Evolutionary conservation across 2,797 vertebrate genomes (phyloP), one percentile per base, ranked within the genome.

Genomic region (Catamblyrhynchus diadema): DNA sequence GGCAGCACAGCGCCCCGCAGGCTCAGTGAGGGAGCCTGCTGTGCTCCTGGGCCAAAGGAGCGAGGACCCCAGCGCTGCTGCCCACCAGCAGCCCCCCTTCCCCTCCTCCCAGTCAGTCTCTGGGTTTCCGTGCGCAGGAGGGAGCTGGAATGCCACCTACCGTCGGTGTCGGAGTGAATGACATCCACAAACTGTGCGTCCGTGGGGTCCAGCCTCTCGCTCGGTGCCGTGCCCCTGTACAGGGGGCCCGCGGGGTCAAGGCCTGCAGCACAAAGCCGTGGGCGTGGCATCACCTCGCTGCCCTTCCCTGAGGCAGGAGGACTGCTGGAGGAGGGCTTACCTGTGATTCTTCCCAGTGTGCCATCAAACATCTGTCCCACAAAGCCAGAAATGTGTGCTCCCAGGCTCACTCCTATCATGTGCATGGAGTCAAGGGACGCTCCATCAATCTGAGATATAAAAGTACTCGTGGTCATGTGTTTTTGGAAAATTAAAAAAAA

Each of bases 121-220:
- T 25, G 5, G 13, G 32, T 30, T 42, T 48, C 48, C 5, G 12
- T 8, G 19, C 6, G 2, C 3, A 10, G 70, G 33, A 6, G 11
- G 50, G 77, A n/a, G 79, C 13, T 9, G 59, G 48, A 33, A 5
- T 6, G 66, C 10, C 42, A 30, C 72, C 72, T 98, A 99, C 99
- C 98, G 77, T 99, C 94, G 39, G 98, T 98, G 97, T 99, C 99
- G 1, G 99, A 99, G 97, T 99, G 99, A 50, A 99, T 98, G 17
- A 99, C 98, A 61, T 99, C 99, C n/a, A 99, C 99, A 88, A 99
- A 99, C 97, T 98, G 97, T 6, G 99, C 99, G 14, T 99, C 99
- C 0, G 97, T 98, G 1, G 98, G 98, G 95, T 99, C 98, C 96
- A 99, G 97, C 88, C 99, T 98, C 75, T 98, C 98, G 5, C 98